These are phyloP conservation scores for Strigops habroptila DNA, from an alignment of 2,113 vertebrate genomes.

Conservation along the genomic window DNA sequence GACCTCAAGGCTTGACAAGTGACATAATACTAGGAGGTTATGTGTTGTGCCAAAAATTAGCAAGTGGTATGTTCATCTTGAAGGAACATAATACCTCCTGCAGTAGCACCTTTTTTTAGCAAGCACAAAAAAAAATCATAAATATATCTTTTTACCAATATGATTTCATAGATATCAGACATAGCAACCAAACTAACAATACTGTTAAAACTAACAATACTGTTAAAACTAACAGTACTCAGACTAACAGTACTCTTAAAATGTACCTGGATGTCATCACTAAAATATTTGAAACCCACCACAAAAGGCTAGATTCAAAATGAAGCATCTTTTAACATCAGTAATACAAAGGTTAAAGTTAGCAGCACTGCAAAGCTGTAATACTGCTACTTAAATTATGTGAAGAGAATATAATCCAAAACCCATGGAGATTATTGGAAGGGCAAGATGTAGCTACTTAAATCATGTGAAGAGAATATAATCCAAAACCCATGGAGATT, in stretches of 20 bases:
- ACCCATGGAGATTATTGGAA: not conserved
- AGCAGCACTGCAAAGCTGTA: not conserved
- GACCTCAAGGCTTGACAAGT: constrained; percentile 35
- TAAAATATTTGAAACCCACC: not conserved
- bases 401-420: not conserved
- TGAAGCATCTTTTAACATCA: not conserved
- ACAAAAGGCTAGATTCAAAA: not conserved
- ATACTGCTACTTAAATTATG: not conserved
- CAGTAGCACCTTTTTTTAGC: not conserved
- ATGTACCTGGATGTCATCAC: not conserved
- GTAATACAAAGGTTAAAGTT: not conserved
- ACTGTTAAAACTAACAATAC: not conserved
- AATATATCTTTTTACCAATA: not conserved
- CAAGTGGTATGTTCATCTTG: not conserved
- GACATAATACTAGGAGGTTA: not conserved
- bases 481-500: not conserved
- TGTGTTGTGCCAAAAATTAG: constrained; percentile 30
- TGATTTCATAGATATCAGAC: not conserved
- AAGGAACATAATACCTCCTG: not conserved
- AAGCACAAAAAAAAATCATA: not conserved
- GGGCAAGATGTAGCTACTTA: not conserved
- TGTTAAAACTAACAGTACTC: not conserved
- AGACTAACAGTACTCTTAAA: not conserved
- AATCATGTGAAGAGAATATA: not conserved
- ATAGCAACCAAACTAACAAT: not conserved